phyloP scores from a whole-genome alignment of 2,113 vertebrate species.

The Rhinopithecus roxellana region DNA sequence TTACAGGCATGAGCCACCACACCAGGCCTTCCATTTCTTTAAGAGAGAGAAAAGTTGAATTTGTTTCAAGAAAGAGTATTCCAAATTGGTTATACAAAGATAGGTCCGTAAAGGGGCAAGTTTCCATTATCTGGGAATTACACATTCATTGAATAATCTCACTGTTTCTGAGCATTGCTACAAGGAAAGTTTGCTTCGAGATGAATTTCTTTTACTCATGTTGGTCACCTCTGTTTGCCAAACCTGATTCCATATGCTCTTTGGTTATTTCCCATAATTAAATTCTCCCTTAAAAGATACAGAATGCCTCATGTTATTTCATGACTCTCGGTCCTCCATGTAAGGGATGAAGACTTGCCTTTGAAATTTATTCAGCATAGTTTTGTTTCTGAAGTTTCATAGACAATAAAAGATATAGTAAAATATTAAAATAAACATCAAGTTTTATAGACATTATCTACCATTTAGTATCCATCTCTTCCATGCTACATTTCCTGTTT shows the following conservation, averaged over 20 bases:
- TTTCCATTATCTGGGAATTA: not conserved
- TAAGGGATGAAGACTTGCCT: not conserved
- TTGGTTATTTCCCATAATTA: not conserved
- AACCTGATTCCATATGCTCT: not conserved
- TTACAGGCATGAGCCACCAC: too few relatives aligned
- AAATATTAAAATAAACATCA: not conserved
- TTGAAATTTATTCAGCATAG: not conserved
- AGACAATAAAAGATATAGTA: not conserved
- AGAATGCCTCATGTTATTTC: not conserved
- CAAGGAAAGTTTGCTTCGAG: not conserved
- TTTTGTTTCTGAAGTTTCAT: not conserved
- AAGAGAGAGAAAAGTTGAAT: not conserved
- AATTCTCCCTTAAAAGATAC: not conserved
- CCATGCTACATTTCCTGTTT: not conserved
- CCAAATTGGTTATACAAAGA: not conserved
- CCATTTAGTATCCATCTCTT: not conserved
- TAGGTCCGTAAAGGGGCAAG: too few relatives aligned
- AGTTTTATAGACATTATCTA: not conserved
- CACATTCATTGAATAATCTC: not conserved
- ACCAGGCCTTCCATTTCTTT: not conserved
- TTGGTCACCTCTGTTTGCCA: not conserved
- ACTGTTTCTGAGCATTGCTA: not conserved
- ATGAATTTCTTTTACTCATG: not conserved
- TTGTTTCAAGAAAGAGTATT: not conserved
- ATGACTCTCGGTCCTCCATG: not conserved